phyloP scores from a whole-genome alignment of 2,797 vertebrate species.

The Helicolenus hilgendorfi region DNA sequence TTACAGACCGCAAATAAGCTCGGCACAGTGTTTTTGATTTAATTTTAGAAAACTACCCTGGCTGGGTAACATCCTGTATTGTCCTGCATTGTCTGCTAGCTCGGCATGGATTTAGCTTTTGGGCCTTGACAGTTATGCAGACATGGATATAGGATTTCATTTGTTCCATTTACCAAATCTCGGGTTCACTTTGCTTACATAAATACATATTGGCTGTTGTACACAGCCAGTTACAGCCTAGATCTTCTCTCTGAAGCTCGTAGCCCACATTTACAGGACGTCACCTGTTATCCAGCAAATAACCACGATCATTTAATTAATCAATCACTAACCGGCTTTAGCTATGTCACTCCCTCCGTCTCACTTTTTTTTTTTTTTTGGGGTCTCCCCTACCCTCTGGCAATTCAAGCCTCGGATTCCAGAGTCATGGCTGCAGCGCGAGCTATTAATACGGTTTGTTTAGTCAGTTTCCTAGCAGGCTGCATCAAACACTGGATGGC shows the following conservation, averaged over 20 bases:
- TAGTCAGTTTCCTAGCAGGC: slow-evolving; percentile 94
- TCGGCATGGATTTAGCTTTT: slow-evolving; percentile 68
- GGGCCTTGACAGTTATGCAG: slow-evolving; percentile 78
- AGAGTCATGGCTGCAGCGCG: slow-evolving; percentile 85
- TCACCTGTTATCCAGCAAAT: slow-evolving; percentile 67
- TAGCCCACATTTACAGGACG: slow-evolving; percentile 24
- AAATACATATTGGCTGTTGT: slow-evolving; percentile 65
- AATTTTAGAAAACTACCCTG: slow-evolving; percentile 66
- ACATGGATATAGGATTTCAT: slow-evolving; percentile 87
- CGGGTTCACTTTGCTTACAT: slow-evolving; percentile 83
- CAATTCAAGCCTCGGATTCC: slow-evolving; percentile 90
- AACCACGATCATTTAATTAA: slow-evolving; percentile 36
- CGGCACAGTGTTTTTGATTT: slow-evolving; percentile 63
- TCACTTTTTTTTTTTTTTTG: slow-evolving; percentile 64
- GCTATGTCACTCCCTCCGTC: background rate
- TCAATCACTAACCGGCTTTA: slow-evolving; percentile 10
- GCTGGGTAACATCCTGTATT: slow-evolving; percentile 46
- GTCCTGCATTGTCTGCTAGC: slow-evolving; percentile 69
- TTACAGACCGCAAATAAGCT: slow-evolving; percentile 36
- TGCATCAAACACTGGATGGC: slow-evolving; percentile 91
- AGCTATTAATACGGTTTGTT: slow-evolving; percentile 94
- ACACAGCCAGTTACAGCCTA: slow-evolving; percentile 53
- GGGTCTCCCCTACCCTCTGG: slow-evolving; percentile 90
- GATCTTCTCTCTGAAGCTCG: slow-evolving; percentile 29
- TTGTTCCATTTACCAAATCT: slow-evolving; percentile 89